Evolutionary conservation across 2,797 vertebrate species (phyloP).

Genomic region (Leucoraja ocellata): DNA sequence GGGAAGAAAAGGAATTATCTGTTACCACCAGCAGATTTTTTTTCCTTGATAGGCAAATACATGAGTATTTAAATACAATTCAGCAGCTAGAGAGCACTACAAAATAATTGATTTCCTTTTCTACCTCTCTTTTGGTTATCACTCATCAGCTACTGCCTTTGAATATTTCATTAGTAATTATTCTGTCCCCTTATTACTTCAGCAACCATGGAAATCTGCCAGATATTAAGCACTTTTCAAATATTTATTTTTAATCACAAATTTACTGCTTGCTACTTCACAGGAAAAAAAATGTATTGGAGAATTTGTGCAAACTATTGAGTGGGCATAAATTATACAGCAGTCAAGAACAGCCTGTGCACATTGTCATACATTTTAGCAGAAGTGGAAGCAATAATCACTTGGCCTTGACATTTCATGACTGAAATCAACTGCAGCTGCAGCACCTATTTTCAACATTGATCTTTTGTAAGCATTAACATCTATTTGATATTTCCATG

Average conservation of each 20-base stretch:
- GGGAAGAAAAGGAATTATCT: background rate
- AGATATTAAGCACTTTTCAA: background rate
- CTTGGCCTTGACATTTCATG: background rate
- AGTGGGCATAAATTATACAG: constrained; percentile 27
- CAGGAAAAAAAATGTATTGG: background rate
- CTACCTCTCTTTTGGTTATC: background rate
- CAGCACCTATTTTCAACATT: background rate
- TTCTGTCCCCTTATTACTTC: background rate
- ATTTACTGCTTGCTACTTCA: background rate
- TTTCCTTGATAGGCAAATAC: background rate
- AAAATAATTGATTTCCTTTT: background rate
- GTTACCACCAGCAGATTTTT: background rate
- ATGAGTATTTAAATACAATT: background rate
- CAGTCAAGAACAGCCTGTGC: background rate
- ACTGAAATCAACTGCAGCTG: constrained; percentile 25
- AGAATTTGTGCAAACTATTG: background rate
- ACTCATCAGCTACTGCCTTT: background rate
- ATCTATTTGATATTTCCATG: background rate
- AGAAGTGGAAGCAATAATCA: background rate
- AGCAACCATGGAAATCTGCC: background rate
- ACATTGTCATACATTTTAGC: background rate
- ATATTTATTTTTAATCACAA: background rate
- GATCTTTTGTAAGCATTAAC: background rate
- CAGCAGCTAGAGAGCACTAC: too few relatives aligned
- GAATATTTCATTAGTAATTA: background rate